A percentile compares a stretch with the other conserved stretches of the same genome.
Conservation (phyloP, 2,113 vertebrate species). For the Anhinga rufa region DNA sequence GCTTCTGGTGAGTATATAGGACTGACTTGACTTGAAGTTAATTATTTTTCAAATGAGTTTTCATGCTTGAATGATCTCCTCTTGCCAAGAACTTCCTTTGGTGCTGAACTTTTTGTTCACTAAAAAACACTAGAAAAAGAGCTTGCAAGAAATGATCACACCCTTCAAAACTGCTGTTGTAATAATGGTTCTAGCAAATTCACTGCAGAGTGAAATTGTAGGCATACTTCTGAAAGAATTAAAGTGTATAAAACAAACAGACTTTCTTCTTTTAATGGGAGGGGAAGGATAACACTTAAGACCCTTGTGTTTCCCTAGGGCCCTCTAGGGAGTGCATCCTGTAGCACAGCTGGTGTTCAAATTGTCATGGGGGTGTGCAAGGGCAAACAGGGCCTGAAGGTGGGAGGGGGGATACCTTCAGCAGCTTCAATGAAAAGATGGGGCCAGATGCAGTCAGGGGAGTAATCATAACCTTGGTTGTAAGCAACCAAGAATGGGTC, state of each 20-base stretch:
- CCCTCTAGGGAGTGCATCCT: neutral
- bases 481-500: neutral
- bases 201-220: neutral
- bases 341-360: neutral
- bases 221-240: neutral
- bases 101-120: neutral
- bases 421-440: neutral
- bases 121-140: neutral
- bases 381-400: neutral
- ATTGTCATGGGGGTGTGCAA: fast-evolving
- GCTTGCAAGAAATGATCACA: neutral
- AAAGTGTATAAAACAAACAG: neutral
- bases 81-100: neutral
- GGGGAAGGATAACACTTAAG: neutral
- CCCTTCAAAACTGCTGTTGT: neutral
- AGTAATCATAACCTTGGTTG: neutral
- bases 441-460: neutral
- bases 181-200: neutral
- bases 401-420: neutral
- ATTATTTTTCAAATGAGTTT: slow-evolving; percentile 38
- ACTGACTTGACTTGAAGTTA: neutral
- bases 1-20: neutral
- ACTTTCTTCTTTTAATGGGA: neutral
- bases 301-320: neutral
- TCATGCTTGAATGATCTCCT: neutral